Evolutionary conservation across 2,888 invertebrate species (phyloP).

Genomic region (Lasioglossum figueresi): DNA sequence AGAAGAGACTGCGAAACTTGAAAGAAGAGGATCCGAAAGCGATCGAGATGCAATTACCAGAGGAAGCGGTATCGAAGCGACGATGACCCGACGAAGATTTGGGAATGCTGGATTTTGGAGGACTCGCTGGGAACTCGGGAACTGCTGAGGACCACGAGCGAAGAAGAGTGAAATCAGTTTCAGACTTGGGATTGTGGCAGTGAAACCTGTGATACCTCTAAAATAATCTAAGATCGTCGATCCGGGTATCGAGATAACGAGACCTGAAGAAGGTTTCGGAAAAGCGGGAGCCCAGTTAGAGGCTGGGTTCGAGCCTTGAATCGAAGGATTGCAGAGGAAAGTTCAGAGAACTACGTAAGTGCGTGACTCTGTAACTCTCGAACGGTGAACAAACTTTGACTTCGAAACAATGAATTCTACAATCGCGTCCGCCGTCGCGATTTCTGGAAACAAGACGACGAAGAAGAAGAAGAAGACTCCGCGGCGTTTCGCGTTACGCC

Average conservation of each 20-base stretch:
- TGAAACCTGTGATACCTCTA: constrained; percentile 6
- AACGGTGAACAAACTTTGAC: background rate
- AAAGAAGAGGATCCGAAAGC: background rate
- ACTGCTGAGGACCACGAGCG: background rate
- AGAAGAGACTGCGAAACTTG: background rate
- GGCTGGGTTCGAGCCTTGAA: background rate
- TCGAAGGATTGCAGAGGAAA: background rate
- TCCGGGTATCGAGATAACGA: background rate
- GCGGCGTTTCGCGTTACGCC: background rate
- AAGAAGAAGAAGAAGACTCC: background rate
- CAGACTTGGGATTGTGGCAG: background rate
- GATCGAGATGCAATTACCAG: background rate
- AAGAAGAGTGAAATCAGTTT: background rate
- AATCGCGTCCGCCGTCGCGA: constrained; percentile 18
- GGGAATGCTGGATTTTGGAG: background rate
- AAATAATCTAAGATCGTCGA: constrained; percentile 1
- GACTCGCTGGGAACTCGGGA: background rate
- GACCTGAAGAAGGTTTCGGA: background rate
- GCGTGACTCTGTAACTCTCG: background rate
- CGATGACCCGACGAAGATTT: background rate
- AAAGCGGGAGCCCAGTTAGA: background rate
- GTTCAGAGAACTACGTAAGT: background rate
- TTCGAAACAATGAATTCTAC: background rate
- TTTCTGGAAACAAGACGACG: background rate
- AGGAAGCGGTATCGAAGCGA: background rate